A percentile compares a stretch with the other conserved stretches of the same genome.
phyloP scores from a whole-genome alignment of 2,888 invertebrate genomes.

The Phyllotreta striolata region DNA sequence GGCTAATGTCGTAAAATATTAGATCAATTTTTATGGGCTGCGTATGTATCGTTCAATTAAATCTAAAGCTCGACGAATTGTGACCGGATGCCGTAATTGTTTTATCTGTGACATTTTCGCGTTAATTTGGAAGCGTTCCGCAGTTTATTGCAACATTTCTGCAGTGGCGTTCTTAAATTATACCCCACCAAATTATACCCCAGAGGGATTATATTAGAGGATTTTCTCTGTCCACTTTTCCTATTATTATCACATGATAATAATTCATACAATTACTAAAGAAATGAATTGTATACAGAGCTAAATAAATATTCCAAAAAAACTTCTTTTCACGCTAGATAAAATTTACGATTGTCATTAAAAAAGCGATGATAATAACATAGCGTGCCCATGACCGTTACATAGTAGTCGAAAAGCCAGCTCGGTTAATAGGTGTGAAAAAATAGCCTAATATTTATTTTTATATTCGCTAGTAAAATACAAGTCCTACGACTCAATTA shows the following conservation, averaged over 20 bases:
- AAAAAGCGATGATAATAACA: conserved; percentile 6
- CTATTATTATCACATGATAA: no score
- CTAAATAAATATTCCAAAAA: no score
- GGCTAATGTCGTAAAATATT: conserved; percentile 25
- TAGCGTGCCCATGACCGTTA: conserved; percentile 13
- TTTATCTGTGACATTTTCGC: conserved; percentile 33
- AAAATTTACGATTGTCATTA: conserved; percentile 7
- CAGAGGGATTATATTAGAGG: no score
- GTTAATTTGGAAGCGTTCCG: conserved; percentile 30
- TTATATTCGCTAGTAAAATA: conserved; percentile 35
- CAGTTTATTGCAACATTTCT: conserved; percentile 32
- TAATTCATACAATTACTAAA: no score
- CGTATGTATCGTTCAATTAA: conserved; percentile 37
- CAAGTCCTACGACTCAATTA: conserved; percentile 46
- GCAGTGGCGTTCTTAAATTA: no score
- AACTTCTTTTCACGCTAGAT: not conserved
- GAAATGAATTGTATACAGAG: no score
- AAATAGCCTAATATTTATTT: conserved; percentile 27
- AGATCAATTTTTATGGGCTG: conserved; percentile 39
- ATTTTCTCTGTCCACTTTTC: no score
- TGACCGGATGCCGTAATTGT: conserved; percentile 35
- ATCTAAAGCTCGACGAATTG: conserved; percentile 39
- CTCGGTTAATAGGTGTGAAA: conserved; percentile 26
- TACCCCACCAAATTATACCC: no score
- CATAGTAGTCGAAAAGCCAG: conserved; percentile 8